A percentile compares a stretch with the other conserved stretches of the same genome.
Conservation (phyloP, 2,113 vertebrate species). For the Lepus americanus region DNA sequence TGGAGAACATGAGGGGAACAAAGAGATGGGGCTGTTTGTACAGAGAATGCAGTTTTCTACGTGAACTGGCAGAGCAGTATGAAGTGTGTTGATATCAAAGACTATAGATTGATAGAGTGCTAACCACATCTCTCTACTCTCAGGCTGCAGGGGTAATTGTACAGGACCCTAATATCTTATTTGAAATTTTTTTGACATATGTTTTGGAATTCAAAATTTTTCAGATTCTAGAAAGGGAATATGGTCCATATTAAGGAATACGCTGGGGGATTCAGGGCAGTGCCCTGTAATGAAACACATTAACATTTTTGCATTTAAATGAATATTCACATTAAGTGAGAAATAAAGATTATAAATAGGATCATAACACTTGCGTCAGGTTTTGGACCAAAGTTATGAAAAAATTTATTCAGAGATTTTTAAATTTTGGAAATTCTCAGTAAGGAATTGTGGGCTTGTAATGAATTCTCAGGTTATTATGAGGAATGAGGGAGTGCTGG, state of each 20-base stretch:
- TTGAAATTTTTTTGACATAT: conserved; percentile 48
- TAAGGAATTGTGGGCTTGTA: conserved; percentile 46
- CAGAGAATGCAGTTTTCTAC: neutral
- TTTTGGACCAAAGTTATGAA: conserved; percentile 52
- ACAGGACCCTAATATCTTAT: neutral
- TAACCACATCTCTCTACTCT: neutral
- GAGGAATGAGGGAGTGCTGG: conserved; percentile 14
- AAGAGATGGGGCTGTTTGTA: neutral
- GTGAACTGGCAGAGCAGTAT: neutral
- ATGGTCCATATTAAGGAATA: conserved; percentile 33
- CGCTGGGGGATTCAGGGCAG: neutral
- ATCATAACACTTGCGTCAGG: conserved; percentile 44
- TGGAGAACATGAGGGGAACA: neutral
- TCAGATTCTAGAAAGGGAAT: conserved; percentile 46
- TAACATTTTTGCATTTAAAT: conserved; percentile 49
- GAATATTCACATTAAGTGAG: conserved; percentile 53
- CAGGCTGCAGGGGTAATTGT: neutral
- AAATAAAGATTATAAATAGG: conserved; percentile 53
- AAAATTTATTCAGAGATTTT: conserved; percentile 51
- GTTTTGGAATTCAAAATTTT: conserved; percentile 58
- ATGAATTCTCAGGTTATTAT: conserved; percentile 69
- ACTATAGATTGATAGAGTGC: neutral
- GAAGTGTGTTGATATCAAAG: neutral
- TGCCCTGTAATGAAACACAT: conserved; percentile 38
- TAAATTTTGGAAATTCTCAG: conserved; percentile 52